These are phyloP conservation scores for Microcaecilia unicolor DNA, from an alignment of 2,797 vertebrate species.

Conservation along the genomic window DNA sequence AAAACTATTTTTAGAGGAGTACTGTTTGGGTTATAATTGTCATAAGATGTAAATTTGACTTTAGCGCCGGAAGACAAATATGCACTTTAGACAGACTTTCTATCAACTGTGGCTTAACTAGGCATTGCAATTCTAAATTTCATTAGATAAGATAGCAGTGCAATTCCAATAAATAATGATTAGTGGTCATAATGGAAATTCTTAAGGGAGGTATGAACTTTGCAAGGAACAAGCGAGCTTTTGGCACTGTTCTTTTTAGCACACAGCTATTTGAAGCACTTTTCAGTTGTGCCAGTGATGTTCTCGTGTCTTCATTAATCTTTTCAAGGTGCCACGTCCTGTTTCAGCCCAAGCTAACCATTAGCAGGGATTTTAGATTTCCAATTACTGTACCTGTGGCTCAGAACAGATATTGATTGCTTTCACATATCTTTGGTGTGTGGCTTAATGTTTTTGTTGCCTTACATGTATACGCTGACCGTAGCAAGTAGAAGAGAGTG, in stretches of 20 bases:
- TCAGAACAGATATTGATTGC: slow-evolving; percentile 62
- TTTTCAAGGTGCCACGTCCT: slow-evolving; percentile 43
- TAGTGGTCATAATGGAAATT: not conserved
- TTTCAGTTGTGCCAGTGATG: slow-evolving; percentile 34
- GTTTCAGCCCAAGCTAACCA: slow-evolving; percentile 37
- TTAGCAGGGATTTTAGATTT: slow-evolving; percentile 48
- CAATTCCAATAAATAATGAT: not conserved
- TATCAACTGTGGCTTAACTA: not conserved
- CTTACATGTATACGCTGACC: slow-evolving; percentile 57
- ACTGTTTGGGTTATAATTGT: no score
- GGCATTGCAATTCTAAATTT: not conserved
- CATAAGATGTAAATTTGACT: no score
- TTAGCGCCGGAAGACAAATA: no score
- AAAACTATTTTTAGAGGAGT: not conserved
- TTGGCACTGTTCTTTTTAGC: slow-evolving; percentile 9
- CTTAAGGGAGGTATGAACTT: not conserved
- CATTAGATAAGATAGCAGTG: not conserved
- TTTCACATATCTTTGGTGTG: slow-evolving; percentile 56
- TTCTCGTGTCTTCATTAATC: slow-evolving; percentile 69
- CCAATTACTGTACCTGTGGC: slow-evolving; percentile 48
- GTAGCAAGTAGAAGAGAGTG: slow-evolving; percentile 21
- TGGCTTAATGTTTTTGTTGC: slow-evolving; percentile 62
- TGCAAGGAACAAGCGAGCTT: slow-evolving; percentile 8
- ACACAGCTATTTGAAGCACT: slow-evolving; percentile 12
- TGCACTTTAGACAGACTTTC: no score